Evolutionary conservation across 2,888 invertebrate species (phyloP).

Genomic region (Habrosyne pyritoides): DNA sequence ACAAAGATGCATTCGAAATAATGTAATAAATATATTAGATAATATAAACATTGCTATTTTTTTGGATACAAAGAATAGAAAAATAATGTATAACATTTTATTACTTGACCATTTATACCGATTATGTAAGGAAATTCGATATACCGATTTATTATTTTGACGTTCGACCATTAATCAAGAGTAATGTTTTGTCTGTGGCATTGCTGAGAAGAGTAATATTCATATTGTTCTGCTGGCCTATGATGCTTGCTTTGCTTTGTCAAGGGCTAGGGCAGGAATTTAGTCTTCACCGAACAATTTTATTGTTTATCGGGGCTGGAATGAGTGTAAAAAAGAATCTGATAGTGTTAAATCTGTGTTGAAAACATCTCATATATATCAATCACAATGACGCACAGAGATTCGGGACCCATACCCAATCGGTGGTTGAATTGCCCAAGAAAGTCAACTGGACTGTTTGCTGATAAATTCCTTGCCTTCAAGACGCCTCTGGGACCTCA

Average conservation of each 20-base stretch:
- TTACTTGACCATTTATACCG: no score
- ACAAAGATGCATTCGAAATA: no score
- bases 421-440: slow-evolving; percentile 95
- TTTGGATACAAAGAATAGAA: no score
- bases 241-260: not conserved
- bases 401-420: slow-evolving; percentile 88
- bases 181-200: no score
- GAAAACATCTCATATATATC: slow-evolving; percentile 18
- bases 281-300: slow-evolving; percentile 19
- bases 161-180: no score
- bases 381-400: slow-evolving; percentile 63
- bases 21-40: no score
- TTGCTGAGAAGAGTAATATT: no score
- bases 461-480: slow-evolving; percentile 94
- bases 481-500: slow-evolving; percentile 95
- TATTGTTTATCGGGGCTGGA: slow-evolving; percentile 19
- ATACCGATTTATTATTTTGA: no score
- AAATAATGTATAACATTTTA: no score
- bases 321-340: slow-evolving; percentile 26
- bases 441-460: slow-evolving; percentile 88
- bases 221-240: no score
- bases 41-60: no score
- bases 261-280: not conserved
- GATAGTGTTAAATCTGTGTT: slow-evolving; percentile 19
- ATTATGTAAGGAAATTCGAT: no score